Evolutionary conservation across 2,888 invertebrate species (phyloP).

Genomic region (Tinea trinotella): DNA sequence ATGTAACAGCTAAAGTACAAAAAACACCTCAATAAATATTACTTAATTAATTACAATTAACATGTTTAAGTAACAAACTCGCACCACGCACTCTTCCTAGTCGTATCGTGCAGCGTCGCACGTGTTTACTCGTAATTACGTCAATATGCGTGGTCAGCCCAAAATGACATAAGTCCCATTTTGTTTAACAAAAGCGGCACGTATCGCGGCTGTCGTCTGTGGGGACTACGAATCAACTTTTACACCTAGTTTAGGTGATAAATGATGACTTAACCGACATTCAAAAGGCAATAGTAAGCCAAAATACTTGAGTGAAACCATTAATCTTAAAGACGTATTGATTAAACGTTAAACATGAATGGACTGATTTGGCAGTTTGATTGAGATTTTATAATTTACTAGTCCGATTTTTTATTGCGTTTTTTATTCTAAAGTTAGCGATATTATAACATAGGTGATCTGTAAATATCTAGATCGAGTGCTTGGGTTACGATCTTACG

Average conservation of each 20-base stretch:
- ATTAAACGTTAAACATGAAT: not conserved
- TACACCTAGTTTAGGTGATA: conserved; percentile 21
- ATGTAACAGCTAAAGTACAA: too few relatives aligned
- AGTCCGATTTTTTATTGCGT: too few relatives aligned
- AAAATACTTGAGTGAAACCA: conserved; percentile 3
- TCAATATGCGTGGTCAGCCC: conserved; percentile 54
- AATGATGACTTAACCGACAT: conserved; percentile 11
- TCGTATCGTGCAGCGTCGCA: conserved; percentile 35
- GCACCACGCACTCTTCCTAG: conserved; percentile 29
- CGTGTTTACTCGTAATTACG: conserved; percentile 57
- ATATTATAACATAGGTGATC: too few relatives aligned
- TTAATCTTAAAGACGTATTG: conserved; percentile 3
- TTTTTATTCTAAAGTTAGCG: too few relatives aligned
- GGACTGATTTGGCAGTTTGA: not conserved
- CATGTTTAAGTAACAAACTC: conserved; percentile 30
- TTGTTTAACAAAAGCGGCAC: conserved; percentile 38
- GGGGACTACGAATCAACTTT: conserved; percentile 37
- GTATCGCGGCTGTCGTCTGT: conserved; percentile 26
- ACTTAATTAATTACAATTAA: conserved; percentile 13
- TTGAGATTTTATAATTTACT: not conserved
- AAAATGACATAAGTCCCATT: conserved; percentile 62
- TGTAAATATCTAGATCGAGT: too few relatives aligned
- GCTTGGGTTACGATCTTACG: too few relatives aligned
- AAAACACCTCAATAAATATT: not conserved
- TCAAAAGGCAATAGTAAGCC: conserved; percentile 5